Conservation (phyloP, 2,113 vertebrate species). For the Callithrix jacchus region DNA sequence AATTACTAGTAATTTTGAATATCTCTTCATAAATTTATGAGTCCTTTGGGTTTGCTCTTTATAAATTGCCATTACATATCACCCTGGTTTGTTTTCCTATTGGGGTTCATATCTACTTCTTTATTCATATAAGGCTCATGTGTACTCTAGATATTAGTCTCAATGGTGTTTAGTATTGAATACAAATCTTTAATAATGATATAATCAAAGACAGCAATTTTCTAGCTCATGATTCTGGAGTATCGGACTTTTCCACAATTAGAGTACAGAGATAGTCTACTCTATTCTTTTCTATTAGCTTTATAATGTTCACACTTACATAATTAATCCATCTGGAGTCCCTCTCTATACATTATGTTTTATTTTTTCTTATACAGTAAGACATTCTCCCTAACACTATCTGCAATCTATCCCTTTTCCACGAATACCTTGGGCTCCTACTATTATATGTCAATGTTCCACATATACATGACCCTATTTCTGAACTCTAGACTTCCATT, state of each 20-base stretch:
- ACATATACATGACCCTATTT: not conserved
- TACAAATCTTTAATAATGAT: constrained; percentile 18
- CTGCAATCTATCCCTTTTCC: not conserved
- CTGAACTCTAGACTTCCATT: not conserved
- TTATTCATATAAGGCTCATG: not conserved
- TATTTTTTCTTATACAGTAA: not conserved
- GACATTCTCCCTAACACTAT: not conserved
- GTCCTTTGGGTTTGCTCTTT: not conserved
- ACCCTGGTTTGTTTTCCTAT: not conserved
- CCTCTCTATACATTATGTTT: not conserved
- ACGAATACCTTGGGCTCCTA: not conserved
- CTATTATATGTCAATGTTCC: not conserved
- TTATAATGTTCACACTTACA: not conserved
- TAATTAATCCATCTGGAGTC: not conserved
- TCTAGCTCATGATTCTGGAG: not conserved
- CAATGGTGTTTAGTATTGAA: not conserved
- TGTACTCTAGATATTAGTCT: constrained; percentile 19
- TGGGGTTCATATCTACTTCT: not conserved
- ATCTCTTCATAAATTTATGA: not conserved
- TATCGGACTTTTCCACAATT: not conserved
- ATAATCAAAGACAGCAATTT: not conserved
- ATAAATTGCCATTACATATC: not conserved
- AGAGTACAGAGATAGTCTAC: not conserved
- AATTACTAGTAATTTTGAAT: constrained; percentile 35
- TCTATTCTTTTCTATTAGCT: not conserved